Base-by-base conservation (phyloP, 2,797 vertebrate genomes). In the Micromesistius poutassou region DNA sequence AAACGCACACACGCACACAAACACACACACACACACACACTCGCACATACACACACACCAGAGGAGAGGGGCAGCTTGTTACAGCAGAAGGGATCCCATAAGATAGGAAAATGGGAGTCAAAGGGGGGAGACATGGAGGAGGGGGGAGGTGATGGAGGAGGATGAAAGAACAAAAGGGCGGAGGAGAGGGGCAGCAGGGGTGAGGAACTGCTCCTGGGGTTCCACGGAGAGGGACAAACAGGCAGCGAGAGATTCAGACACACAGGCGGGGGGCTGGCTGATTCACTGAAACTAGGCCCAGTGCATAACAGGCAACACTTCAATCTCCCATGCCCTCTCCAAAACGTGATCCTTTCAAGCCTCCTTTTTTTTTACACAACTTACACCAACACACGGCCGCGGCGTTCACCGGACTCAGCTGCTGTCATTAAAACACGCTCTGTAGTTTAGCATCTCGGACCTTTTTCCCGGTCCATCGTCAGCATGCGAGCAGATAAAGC, bases 141-240 rank as follows among this genome's bases (percentile, higher is more conserved):
- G 10, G 46, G 19, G 16, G 19, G 46, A 50, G 46, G 46, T 55
- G 22, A 30, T 12, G 8, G 8, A 30, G 66, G 25, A 70, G 28
- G 28, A 70, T 9, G n/a, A 70, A 70, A 28, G 10, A 25, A 13
- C 66, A 70, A 70, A 28, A 30, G 28, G 13, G 66, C 1, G 66
- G 16, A 70, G 66, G 0, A 30, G 28, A 70, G 66, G 66, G 28
- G 25, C 2, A 28, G 25, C 2, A 28, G 28, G 19, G 25, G 25
- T 66, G 14, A 66, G 19, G 22, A 66, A 28, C 16, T 28, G 25
- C 62, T 66, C 40, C 46, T 5, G 25, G 25, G 66, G 66, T 30
- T 30, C 30, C 3, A 70, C 72, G 73, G 36, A 72, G 46, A 75
- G 73, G 71, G 72, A 42, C 19, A 38, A 22, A 73, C 22, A n/a